Evolutionary conservation across 2,797 vertebrate species (phyloP).

Genomic region (Pygocentrus nattereri): DNA sequence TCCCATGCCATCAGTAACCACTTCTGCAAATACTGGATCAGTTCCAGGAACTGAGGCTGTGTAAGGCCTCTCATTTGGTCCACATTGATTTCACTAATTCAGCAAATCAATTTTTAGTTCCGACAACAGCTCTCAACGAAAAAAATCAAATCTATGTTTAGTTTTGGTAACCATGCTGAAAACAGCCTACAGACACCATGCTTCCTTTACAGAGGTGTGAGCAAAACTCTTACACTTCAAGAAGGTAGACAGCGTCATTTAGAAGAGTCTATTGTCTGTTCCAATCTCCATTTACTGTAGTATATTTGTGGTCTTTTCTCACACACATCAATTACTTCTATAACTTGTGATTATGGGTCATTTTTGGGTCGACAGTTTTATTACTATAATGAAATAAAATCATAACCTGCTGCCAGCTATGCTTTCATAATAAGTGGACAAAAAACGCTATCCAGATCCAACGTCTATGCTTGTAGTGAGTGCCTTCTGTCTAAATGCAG

Average conservation of each 20-base stretch:
- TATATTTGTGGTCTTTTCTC: not conserved
- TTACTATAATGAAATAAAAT: not conserved
- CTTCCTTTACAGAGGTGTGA: not conserved
- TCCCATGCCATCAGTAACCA: conserved; percentile 59
- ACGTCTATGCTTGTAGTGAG: not conserved
- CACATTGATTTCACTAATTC: conserved; percentile 65
- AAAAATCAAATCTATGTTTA: conserved; percentile 16
- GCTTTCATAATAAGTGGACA: not conserved
- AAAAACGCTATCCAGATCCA: not conserved
- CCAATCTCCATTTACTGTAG: no score
- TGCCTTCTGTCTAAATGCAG: not conserved
- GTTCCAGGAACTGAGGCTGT: conserved; percentile 69
- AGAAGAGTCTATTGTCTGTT: conserved; percentile 3
- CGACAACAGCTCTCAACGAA: conserved; percentile 26
- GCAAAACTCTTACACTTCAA: not conserved
- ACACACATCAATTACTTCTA: not conserved
- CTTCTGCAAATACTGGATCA: conserved; percentile 71
- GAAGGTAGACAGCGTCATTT: not conserved
- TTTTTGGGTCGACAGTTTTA: not conserved
- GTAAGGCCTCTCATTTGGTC: conserved; percentile 63
- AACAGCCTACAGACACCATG: no score
- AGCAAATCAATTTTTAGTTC: conserved; percentile 57
- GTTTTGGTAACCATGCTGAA: not conserved
- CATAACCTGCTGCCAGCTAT: not conserved
- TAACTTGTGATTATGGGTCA: not conserved